Evolutionary conservation across 2,888 invertebrate species (phyloP), one percentile per base, ranked within the genome.

Genomic region (Papilio elwesi): DNA sequence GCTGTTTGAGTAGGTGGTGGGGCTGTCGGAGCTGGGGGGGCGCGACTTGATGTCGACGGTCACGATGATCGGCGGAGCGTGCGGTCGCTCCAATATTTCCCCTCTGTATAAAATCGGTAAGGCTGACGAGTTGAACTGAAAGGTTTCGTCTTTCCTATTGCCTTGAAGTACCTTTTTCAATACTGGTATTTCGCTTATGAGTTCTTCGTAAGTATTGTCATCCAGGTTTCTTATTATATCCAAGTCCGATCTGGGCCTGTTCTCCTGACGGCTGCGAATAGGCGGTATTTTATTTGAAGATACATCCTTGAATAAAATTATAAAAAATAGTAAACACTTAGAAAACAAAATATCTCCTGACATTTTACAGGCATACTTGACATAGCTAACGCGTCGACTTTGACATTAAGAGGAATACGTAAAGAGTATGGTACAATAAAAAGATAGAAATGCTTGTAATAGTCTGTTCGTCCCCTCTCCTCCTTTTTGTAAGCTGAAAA

Each of bases 291-390:
- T 38, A 11, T 62, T 43, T 43, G 43, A 62, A 43, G 9, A 43
- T 43, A 43, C 43, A 62, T 62, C 15, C 5, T 62, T 15, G 8
- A 62, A 62, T 7, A n/a, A 43, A 15, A 8, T 59, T 38, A 62
- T 9, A 15, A 62, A 62, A 62, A 62, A 62, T 15, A 62, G 15
- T 62, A 62, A 62, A 62, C 11, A 43, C 15, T 43, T n/a, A 62
- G 59, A n/a, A 62, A 62, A 62, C 15, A 62, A 62, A 62, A 62
- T 62, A 62, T 43, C 43, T n/a, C n/a, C 11, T 10, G 15, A 62
- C 59, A 62, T 62, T n/a, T 15, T 43, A 3, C 43, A 15, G 13
- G 4, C n/a, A 15, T 7, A n/a, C 9, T 59, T 59, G 59, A 38
- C 59, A 38, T 13, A 57, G 13, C 13, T 6, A 10, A 10, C n/a